A percentile compares a stretch with the other conserved stretches of the same genome.
Evolutionary conservation across 2,797 vertebrate species (phyloP).

Genomic region (Ctenosaura bakeri): DNA sequence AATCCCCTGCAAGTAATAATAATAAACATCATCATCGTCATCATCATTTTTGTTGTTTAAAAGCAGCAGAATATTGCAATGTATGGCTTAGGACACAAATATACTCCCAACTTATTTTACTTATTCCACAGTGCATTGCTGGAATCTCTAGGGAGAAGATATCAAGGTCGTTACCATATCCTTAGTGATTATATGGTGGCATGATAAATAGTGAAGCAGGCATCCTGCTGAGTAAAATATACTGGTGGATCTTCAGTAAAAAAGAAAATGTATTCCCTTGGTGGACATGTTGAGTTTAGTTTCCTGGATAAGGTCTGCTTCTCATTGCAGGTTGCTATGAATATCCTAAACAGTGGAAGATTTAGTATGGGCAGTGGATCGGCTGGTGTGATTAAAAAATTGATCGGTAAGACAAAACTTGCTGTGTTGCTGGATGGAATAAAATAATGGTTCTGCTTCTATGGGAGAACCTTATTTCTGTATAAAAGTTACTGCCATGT

Average conservation of each 20-base stretch:
- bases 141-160: neutral
- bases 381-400: constrained; percentile 93
- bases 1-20: neutral
- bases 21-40: too few relatives aligned
- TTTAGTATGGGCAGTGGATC: constrained; percentile 94
- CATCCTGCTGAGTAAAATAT: neutral
- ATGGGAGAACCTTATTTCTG: neutral
- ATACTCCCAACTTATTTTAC: neutral
- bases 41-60: too few relatives aligned
- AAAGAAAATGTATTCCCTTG: neutral
- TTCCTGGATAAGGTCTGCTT: neutral
- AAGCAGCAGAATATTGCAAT: neutral
- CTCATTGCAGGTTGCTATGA: constrained; percentile 90
- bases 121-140: neutral
- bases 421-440: neutral
- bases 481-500: neutral
- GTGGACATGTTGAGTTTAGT: neutral
- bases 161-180: neutral
- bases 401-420: constrained; percentile 84
- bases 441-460: neutral
- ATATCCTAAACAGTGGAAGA: constrained; percentile 93
- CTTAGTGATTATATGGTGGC: neutral
- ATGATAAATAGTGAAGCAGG: neutral
- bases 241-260: neutral
- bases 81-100: neutral